A percentile compares a stretch with the other conserved stretches of the same genome.
Evolutionary conservation across 2,113 vertebrate genomes (phyloP).

Genomic region (Tragelaphus strepsiceros): DNA sequence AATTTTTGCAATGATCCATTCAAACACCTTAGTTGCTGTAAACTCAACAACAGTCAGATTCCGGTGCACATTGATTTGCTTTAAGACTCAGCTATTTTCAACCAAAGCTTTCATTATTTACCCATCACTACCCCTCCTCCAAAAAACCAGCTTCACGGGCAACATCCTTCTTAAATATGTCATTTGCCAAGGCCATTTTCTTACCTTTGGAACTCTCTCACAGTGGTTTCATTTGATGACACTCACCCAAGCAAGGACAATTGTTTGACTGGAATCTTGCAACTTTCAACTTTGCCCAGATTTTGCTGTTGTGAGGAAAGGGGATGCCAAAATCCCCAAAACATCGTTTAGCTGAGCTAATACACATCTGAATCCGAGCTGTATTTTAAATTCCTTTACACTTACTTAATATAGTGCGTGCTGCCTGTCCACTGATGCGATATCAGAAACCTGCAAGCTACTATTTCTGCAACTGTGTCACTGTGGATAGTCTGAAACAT

Average conservation of each 20-base stretch:
- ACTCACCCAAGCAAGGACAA: conserved; percentile 61
- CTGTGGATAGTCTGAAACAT: conserved; percentile 81
- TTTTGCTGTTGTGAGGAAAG: not conserved
- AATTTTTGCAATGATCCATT: not conserved
- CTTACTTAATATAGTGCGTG: conserved; percentile 78
- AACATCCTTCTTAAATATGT: not conserved
- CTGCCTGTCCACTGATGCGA: conserved; percentile 78
- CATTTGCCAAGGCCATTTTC: conserved; percentile 42
- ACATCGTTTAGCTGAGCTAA: conserved; percentile 12
- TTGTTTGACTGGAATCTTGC: conserved; percentile 63
- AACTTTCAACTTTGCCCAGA: conserved; percentile 77
- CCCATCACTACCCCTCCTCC: not conserved
- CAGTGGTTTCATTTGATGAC: conserved; percentile 42
- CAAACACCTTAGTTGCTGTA: not conserved
- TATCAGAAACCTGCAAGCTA: conserved; percentile 81
- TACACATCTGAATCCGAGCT: conserved; percentile 64
- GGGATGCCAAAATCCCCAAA: not conserved
- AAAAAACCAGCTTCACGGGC: not conserved
- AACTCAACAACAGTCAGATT: conserved; percentile 28
- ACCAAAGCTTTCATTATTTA: conserved; percentile 28
- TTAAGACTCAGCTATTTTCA: conserved; percentile 56
- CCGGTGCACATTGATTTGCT: not conserved
- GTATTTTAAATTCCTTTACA: conserved; percentile 77
- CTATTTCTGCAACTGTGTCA: conserved; percentile 85
- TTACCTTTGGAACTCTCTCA: conserved; percentile 65